A percentile compares a stretch with the other conserved stretches of the same genome.
These are phyloP conservation scores for Sebastes fasciatus DNA, from an alignment of 2,113 vertebrate species.

Conservation along the genomic window DNA sequence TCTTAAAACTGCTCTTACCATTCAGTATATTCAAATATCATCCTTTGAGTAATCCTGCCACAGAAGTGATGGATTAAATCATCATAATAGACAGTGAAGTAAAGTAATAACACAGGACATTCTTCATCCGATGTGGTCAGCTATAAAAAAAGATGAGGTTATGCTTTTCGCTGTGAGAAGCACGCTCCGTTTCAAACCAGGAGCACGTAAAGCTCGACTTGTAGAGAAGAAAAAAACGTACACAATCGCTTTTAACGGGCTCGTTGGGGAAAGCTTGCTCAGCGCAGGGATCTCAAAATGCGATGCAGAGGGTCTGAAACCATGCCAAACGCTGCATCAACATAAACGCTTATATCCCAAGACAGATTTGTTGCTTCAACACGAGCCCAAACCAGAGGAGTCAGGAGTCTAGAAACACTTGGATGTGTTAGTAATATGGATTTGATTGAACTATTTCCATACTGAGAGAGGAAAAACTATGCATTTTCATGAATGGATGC, in stretches of 20 bases:
- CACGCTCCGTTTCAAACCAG: constrained; percentile 15
- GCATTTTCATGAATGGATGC: constrained; percentile 49
- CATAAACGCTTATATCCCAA: constrained; percentile 20
- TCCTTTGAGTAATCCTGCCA: not conserved
- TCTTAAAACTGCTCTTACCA: not conserved
- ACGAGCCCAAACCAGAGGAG: constrained; percentile 53
- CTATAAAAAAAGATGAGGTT: constrained; percentile 6
- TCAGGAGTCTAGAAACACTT: constrained; percentile 51
- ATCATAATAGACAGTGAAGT: not conserved
- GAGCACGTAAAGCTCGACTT: not conserved
- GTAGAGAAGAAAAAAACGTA: not conserved
- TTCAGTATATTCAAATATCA: not conserved
- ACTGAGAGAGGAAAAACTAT: not conserved
- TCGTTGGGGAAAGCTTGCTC: constrained; percentile 41
- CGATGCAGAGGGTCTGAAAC: not conserved
- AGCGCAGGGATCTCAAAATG: constrained; percentile 32
- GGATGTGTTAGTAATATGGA: constrained; percentile 22
- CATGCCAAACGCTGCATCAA: constrained; percentile 44
- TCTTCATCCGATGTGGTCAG: constrained; percentile 40
- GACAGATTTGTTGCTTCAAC: constrained; percentile 35
- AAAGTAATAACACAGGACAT: constrained; percentile 22
- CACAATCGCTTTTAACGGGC: constrained; percentile 15
- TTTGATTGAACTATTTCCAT: constrained; percentile 39
- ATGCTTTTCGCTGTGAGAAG: constrained; percentile 19
- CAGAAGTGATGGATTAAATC: constrained; percentile 23